These are phyloP conservation scores for Brachionus angularis DNA, from an alignment of 1,140 invertebrate genomes.

Conservation along the genomic window DNA sequence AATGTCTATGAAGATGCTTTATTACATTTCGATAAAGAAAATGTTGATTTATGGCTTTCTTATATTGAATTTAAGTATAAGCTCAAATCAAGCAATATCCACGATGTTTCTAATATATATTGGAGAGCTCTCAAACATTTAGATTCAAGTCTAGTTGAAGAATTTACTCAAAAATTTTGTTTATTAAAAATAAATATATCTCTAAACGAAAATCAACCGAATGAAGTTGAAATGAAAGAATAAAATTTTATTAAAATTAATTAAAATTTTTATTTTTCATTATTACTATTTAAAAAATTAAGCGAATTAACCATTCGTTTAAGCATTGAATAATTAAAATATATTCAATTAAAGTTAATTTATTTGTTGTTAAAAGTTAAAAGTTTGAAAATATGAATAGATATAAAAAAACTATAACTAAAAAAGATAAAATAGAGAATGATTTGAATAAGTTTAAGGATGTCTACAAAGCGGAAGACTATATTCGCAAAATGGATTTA, in stretches of 20 bases:
- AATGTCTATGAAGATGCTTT: slow-evolving; percentile 29
- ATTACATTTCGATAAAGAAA: background rate
- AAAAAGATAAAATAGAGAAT: background rate
- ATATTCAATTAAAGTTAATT: too few relatives aligned
- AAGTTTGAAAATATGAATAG: too few relatives aligned
- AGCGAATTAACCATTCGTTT: background rate
- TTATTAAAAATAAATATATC: slow-evolving; percentile 34
- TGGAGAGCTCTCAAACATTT: slow-evolving; percentile 30
- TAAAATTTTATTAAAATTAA: background rate
- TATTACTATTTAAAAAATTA: background rate
- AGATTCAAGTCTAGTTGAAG: background rate
- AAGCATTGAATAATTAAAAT: background rate
- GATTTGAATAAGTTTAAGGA: background rate
- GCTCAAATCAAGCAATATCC: background rate
- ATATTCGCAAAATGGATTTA: background rate
- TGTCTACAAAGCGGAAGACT: background rate
- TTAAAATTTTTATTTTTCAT: background rate
- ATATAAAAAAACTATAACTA: too few relatives aligned
- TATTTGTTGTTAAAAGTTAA: too few relatives aligned
- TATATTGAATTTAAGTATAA: slow-evolving; percentile 22
- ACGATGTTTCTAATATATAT: slow-evolving; percentile 18
- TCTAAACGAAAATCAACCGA: background rate
- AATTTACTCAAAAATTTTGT: slow-evolving; percentile 39
- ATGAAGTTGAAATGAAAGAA: background rate
- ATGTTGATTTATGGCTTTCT: slow-evolving; percentile 13